phyloP scores from a whole-genome alignment of 2,888 invertebrate genomes.

The Ecliptopera silaceata region DNA sequence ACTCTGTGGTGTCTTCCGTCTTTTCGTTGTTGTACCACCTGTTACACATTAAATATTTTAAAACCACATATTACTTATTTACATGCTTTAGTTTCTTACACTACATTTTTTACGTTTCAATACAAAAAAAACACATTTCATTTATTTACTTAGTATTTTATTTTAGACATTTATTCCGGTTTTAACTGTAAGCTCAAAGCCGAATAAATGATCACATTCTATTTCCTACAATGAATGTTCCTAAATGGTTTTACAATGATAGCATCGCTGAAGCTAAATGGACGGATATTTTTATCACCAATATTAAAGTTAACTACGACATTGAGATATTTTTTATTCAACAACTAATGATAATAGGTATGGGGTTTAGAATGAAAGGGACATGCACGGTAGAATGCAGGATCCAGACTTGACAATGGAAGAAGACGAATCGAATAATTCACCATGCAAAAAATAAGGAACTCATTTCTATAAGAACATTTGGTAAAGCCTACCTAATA shows the following conservation, averaged over 20 bases:
- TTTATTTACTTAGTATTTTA: neutral
- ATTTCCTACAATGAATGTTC: slow-evolving; percentile 46
- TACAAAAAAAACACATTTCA: neutral
- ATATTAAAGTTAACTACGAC: slow-evolving; percentile 42
- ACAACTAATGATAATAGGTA: slow-evolving; percentile 55
- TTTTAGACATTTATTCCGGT: neutral
- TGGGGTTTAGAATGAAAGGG: slow-evolving; percentile 54
- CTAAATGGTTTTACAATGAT: slow-evolving; percentile 41
- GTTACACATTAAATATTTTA: slow-evolving; percentile 28
- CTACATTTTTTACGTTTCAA: neutral
- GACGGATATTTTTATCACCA: slow-evolving; percentile 23
- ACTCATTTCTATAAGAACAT: slow-evolving; percentile 41
- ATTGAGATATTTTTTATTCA: slow-evolving; percentile 45
- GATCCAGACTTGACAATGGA: slow-evolving; percentile 58
- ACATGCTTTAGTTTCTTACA: neutral
- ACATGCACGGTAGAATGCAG: slow-evolving; percentile 66
- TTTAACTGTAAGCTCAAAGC: slow-evolving; percentile 47
- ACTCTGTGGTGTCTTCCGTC: slow-evolving; percentile 67
- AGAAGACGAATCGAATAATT: slow-evolving; percentile 52
- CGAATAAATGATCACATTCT: slow-evolving; percentile 40
- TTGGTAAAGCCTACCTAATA: slow-evolving; percentile 42
- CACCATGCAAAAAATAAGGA: slow-evolving; percentile 43
- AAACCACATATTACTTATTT: neutral
- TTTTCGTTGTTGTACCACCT: slow-evolving; percentile 77
- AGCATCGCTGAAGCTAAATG: slow-evolving; percentile 46